Percentiles rank a stretch among this genome's conserved stretches.
Conservation (phyloP, 2,888 invertebrate species). For the Petrolisthes manimaculis region DNA sequence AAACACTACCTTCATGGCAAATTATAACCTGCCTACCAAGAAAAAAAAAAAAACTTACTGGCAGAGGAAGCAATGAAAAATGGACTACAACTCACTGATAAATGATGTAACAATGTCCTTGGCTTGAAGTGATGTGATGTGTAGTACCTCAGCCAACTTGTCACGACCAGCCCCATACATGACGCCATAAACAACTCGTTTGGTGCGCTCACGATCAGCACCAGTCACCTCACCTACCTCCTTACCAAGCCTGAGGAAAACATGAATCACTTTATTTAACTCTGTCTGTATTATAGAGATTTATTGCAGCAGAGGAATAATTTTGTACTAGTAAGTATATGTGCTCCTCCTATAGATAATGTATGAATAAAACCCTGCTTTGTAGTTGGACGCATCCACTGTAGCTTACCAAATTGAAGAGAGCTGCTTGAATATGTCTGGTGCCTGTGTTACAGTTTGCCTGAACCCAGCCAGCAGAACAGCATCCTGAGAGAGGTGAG, state of each 20-base stretch:
- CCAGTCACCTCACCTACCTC: conserved; percentile 21
- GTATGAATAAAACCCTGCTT: too few relatives aligned
- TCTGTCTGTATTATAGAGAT: too few relatives aligned
- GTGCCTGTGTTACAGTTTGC: not conserved
- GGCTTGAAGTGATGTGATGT: conserved; percentile 37
- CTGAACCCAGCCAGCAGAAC: conserved; percentile 49
- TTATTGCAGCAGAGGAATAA: too few relatives aligned
- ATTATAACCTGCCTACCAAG: not conserved
- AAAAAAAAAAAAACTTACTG: not conserved
- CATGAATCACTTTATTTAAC: too few relatives aligned
- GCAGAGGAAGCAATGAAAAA: too few relatives aligned
- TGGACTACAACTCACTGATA: conserved; percentile 25
- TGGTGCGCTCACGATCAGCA: conserved; percentile 55
- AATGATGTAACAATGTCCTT: conserved; percentile 49
- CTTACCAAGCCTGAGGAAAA: conserved; percentile 19
- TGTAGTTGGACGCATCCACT: not conserved
- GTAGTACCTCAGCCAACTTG: conserved; percentile 53
- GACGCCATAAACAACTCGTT: conserved; percentile 62
- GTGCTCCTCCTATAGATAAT: too few relatives aligned
- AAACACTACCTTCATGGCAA: too few relatives aligned
- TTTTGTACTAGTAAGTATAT: too few relatives aligned
- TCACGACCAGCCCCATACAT: conserved; percentile 62
- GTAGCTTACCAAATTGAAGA: conserved; percentile 38
- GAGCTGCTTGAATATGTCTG: conserved; percentile 45
- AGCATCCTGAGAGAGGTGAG: conserved; percentile 59